Evolutionary conservation across 2,797 vertebrate species (phyloP), one percentile per base, ranked within the genome.

Genomic region (Balearica regulorum): DNA sequence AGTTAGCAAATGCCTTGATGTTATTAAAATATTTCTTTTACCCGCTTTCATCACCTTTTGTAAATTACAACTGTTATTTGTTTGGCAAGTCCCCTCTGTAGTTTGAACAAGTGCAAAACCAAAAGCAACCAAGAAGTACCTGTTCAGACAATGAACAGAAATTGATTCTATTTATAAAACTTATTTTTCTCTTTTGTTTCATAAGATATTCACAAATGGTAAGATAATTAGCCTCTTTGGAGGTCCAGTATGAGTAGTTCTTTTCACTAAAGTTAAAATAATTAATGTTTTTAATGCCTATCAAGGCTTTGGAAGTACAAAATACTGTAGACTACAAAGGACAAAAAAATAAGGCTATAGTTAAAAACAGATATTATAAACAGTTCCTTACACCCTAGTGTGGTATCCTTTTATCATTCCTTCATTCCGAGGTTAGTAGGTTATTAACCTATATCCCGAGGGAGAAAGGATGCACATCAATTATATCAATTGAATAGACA

Each of bases 401-500:
- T 96, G 46, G 93, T 92, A 89, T 97, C 94, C 96, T 96, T 97
- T 96, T 75, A 95, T 95, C 94, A 83, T 96, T 94, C 83, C 94
- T 96, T 95, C 95, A 72, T 95, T 54, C 96, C 37, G 29, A 94
- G 96, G 95, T 97, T 97, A 97, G 89, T 87, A 97, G 94, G 94
- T 97, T 97, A 97, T 97, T 97, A 97, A 96, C 93, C 95, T 93
- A 87, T 93, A 91, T 94, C 94, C 96, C 82, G 17, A 73, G 90
- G 91, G 95, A 89, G 89, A 93, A 94, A 79, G 78, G 92, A 69
- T 90, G 91, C 93, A 71, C 83, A 97, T 97, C 96, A 95, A 91
- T 98, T 96, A 97, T 73, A 97, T 90, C 94, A 97, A 96, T 82
- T 89, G 91, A 95, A 96, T 91, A 97, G 96, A 98, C 93, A 96